phyloP scores from a whole-genome alignment of 2,797 vertebrate species.

The Bovichtus variegatus region DNA sequence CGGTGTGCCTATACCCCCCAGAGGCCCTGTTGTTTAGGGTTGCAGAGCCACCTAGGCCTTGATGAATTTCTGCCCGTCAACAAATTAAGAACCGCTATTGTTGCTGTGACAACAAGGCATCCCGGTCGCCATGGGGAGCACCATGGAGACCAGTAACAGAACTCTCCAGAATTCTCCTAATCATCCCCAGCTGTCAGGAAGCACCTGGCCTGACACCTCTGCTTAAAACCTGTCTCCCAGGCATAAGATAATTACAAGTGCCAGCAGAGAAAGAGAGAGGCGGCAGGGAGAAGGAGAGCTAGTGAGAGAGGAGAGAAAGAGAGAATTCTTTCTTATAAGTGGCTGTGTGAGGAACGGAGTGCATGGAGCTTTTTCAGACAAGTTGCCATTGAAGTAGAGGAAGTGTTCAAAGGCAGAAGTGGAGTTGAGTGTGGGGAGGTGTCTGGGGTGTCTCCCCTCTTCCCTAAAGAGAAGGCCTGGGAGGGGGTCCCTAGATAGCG shows the following conservation, averaged over 20 bases:
- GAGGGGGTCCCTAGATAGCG: constrained; percentile 92
- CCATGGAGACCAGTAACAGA: constrained; percentile 95
- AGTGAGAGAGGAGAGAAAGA: constrained; percentile 70
- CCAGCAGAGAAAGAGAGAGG: constrained; percentile 82
- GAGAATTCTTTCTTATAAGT: constrained; percentile 78
- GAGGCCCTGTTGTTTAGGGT: constrained; percentile 81
- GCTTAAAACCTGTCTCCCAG: constrained; percentile 99
- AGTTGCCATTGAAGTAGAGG: constrained; percentile 98
- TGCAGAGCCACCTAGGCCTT: constrained; percentile 78
- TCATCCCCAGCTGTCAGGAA: constrained; percentile 99
- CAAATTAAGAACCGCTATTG: constrained; percentile 88
- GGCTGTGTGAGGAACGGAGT: constrained; percentile 82
- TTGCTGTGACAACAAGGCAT: constrained; percentile 85
- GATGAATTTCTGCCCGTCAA: constrained; percentile 86
- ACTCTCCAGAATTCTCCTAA: constrained; percentile 95
- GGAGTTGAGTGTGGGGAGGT: constrained; percentile 77
- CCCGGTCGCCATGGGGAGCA: constrained; percentile 91
- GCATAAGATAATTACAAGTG: constrained; percentile 99
- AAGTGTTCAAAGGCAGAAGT: constrained; percentile 88
- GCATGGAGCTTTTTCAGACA: constrained; percentile 90
- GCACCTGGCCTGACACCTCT: constrained; percentile 99
- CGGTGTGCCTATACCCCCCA: constrained; percentile 75
- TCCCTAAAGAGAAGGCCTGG: constrained; percentile 77
- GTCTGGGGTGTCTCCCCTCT: constrained; percentile 83
- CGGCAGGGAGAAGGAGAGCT: constrained; percentile 67